phyloP scores from a whole-genome alignment of 1,140 invertebrate genomes.

The Brachionus rotundiformis region DNA sequence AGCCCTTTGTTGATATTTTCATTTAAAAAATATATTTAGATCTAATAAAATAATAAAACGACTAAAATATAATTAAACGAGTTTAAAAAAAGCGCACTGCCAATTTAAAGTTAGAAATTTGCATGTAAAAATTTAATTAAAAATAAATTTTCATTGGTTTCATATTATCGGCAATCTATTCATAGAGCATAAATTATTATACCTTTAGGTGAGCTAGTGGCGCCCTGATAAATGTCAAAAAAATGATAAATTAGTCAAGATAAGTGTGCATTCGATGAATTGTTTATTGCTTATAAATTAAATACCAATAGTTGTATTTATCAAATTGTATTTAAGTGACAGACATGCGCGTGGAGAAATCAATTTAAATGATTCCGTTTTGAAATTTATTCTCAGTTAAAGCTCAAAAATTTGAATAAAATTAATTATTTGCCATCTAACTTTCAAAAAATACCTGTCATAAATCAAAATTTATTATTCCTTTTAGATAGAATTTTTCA shows the following conservation, averaged over 20 bases:
- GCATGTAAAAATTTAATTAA: slow-evolving; percentile 44
- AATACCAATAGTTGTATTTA: not conserved
- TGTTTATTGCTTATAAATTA: not conserved
- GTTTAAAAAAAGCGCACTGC: not conserved
- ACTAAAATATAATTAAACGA: slow-evolving; percentile 18
- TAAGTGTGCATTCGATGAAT: not conserved
- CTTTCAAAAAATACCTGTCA: slow-evolving; percentile 1
- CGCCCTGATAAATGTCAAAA: not conserved
- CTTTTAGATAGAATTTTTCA: not conserved
- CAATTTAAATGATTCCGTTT: slow-evolving; percentile 44
- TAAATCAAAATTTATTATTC: slow-evolving; percentile 25
- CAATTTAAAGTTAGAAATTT: slow-evolving; percentile 6
- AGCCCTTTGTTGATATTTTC: slow-evolving; percentile 23
- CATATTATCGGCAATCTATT: not conserved
- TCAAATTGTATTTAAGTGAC: slow-evolving; percentile 37
- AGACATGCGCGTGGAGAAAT: slow-evolving; percentile 14
- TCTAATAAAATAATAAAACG: not conserved
- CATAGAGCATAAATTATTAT: not conserved
- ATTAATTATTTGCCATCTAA: slow-evolving; percentile 27
- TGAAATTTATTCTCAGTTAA: not conserved
- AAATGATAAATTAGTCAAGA: not conserved
- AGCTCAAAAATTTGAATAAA: slow-evolving; percentile 43
- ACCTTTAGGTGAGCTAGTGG: not conserved
- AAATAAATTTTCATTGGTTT: slow-evolving; percentile 19
- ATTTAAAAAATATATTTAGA: not conserved